These are phyloP conservation scores for Aromia moschata DNA, from an alignment of 2,888 invertebrate species.

Conservation along the genomic window DNA sequence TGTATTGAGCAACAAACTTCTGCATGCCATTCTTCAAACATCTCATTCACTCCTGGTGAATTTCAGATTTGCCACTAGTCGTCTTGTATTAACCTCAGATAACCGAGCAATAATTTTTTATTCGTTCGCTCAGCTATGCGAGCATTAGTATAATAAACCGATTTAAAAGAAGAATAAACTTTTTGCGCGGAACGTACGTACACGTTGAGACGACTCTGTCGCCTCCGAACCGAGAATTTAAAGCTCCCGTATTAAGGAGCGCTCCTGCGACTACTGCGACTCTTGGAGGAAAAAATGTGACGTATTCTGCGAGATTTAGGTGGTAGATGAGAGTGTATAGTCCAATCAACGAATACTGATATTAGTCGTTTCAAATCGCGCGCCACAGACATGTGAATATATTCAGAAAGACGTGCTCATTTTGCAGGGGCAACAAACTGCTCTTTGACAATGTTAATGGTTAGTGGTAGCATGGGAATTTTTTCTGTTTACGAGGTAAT, in stretches of 20 bases:
- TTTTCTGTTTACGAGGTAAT: no score
- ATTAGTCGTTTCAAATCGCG: no score
- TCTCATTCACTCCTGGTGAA: conserved; percentile 1
- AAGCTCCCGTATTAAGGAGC: conserved; percentile 5
- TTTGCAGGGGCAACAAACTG: no score
- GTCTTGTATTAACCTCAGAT: neutral
- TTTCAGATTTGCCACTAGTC: neutral
- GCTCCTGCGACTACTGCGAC: neutral
- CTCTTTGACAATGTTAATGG: no score
- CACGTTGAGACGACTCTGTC: conserved; percentile 5
- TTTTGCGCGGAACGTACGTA: conserved; percentile 6
- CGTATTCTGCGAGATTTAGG: conserved; percentile 11
- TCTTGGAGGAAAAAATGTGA: conserved; percentile 1
- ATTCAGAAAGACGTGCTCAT: no score
- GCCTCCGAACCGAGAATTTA: conserved; percentile 1
- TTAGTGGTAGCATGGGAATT: no score
- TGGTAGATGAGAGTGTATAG: conserved; percentile 9
- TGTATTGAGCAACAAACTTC: no score
- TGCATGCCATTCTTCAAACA: neutral
- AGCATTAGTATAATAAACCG: conserved; percentile 14
- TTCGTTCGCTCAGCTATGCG: neutral
- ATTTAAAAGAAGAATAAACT: conserved; percentile 10
- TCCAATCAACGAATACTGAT: no score
- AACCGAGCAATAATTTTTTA: conserved; percentile 4
- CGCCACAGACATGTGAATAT: no score